Evolutionary conservation across 2,888 invertebrate species (phyloP), one percentile per base, ranked within the genome.

Genomic region (Parnassius mnemosyne): DNA sequence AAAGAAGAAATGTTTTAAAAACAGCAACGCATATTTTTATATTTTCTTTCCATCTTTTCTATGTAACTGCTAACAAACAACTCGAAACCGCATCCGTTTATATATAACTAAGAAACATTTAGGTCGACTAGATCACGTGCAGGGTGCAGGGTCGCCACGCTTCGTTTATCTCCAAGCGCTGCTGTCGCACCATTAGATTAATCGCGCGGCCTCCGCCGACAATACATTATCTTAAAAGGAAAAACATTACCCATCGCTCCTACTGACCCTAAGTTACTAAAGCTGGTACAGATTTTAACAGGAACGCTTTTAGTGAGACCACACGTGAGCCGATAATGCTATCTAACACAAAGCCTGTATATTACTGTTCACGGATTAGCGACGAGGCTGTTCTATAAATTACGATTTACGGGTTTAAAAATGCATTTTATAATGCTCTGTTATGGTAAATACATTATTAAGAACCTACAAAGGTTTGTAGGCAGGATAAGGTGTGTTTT

Each of bases 251-350:
- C 42, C 53, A 49, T 46, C 57, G 54, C 47, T 51, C 63, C 55
- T 59, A 63, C 63, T 59, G 63, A 59, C 63, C 59, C 44, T 34
- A 41, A 55, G 55, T 52, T 52, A 61, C 46, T 47, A 42, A 51
- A 52, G 59, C 52, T 52, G 63, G 41, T 55, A 42, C 51, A 46
- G 52, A 63, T 63, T 63, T 41, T 44, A 56, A 58, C 62, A 11
- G 43, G 54, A 56, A 63, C 61, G 63, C 60, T 67, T 66, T 68
- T 68, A 68, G 55, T 53, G 63, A 25, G 68, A 68, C 67, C 68
- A 68, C 69, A 68, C 68, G 68, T 66, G 66, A 61, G 60, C 46
- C 56, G 71, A 71, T 71, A 70, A 69, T 64, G 51, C 55, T 69
- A 67, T 71, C 70, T 60, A 54, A 47, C 59, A 66, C 64, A 66